Evolutionary conservation across 2,888 invertebrate species (phyloP).

Genomic region (Kuschelorhynchus macadamiae): DNA sequence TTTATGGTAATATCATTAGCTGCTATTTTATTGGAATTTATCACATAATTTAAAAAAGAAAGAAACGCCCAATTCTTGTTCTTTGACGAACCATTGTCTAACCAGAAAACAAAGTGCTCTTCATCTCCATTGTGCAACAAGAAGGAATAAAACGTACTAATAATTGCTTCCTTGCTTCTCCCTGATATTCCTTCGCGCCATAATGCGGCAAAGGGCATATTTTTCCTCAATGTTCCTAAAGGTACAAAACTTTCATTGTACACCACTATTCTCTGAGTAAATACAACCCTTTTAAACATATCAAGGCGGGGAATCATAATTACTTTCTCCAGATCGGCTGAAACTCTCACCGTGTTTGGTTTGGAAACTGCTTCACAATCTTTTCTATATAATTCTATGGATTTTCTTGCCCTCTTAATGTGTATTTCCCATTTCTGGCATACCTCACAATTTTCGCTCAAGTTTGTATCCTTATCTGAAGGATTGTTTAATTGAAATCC

Average conservation of each 20-base stretch:
- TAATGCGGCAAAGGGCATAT: constrained; percentile 39
- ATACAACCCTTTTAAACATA: constrained; percentile 35
- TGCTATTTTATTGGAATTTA: constrained; percentile 14
- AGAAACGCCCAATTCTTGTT: constrained; percentile 20
- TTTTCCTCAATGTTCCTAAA: constrained; percentile 16
- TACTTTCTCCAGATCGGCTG: constrained; percentile 31
- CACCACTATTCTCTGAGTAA: constrained; percentile 21
- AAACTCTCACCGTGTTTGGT: constrained; percentile 15
- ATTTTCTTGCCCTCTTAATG: constrained; percentile 26
- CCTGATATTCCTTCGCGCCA: constrained; percentile 48
- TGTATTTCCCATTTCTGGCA: constrained; percentile 18
- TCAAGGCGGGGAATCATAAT: constrained; percentile 42
- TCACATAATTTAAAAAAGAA: constrained; percentile 17
- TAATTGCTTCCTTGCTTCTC: constrained; percentile 44
- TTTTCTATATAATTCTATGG: constrained; percentile 13
- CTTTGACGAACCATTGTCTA: constrained; percentile 29
- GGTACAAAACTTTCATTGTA: constrained; percentile 48
- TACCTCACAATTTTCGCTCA: constrained; percentile 24
- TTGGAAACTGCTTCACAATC: constrained; percentile 14
- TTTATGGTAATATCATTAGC: constrained; percentile 10
- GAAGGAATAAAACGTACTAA: constrained; percentile 31
- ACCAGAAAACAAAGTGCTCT: constrained; percentile 47
- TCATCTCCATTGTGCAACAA: constrained; percentile 43
- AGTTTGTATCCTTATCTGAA: constrained; percentile 10
- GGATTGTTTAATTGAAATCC: constrained; percentile 13